Evolutionary conservation across 2,797 vertebrate genomes (phyloP).

Genomic region (Sphenopsis melanotis): DNA sequence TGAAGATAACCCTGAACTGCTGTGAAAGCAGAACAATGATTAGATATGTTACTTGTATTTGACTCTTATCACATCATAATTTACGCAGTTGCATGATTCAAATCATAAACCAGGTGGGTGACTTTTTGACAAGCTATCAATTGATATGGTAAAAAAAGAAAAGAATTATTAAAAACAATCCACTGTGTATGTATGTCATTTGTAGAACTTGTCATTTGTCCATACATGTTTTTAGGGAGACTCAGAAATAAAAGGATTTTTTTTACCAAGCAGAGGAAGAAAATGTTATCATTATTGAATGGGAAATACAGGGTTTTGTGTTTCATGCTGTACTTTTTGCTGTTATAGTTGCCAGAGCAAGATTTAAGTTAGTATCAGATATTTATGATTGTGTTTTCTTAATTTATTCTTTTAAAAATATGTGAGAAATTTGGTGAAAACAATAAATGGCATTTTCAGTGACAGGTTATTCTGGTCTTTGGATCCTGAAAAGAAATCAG

Average conservation of each 20-base stretch:
- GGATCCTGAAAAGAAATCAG: background rate
- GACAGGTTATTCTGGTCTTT: background rate
- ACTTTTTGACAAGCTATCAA: slow-evolving; percentile 62
- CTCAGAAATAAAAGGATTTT: background rate
- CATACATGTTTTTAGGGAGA: background rate
- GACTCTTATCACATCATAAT: slow-evolving; percentile 70
- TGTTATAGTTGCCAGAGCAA: background rate
- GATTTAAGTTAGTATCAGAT: background rate
- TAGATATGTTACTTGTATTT: slow-evolving; percentile 72
- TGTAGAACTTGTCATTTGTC: slow-evolving; percentile 15
- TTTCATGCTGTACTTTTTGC: background rate
- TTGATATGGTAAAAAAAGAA: background rate
- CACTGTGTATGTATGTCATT: background rate
- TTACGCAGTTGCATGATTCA: slow-evolving; percentile 74
- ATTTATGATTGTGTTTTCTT: background rate
- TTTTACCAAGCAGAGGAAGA: background rate
- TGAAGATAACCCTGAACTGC: slow-evolving; percentile 71
- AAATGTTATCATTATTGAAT: background rate
- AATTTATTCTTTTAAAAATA: background rate
- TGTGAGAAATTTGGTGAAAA: background rate
- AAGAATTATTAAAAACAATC: background rate
- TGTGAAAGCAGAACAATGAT: slow-evolving; percentile 68
- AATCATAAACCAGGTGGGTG: slow-evolving; percentile 79
- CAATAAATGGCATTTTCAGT: background rate
- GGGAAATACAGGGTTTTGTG: background rate